Base-by-base conservation (phyloP, 2,797 vertebrate genomes). In the Telmatherina bonti region DNA sequence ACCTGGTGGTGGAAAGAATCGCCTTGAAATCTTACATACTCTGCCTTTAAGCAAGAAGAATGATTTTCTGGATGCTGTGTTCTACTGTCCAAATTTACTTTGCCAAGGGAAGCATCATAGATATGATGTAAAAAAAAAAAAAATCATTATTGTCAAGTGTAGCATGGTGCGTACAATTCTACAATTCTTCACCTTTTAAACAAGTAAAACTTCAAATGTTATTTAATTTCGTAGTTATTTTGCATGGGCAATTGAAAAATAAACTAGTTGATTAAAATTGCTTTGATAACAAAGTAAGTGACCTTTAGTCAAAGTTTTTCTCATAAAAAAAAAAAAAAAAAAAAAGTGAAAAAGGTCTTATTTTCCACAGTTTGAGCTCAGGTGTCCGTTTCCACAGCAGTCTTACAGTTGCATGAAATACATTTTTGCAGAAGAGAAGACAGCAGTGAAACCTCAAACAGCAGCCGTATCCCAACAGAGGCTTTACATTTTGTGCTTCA, bases 381-480 rank as follows among this genome's bases (percentile, higher is more conserved):
- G 54, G 71, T 76, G 67, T 81, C 58, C 36, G 3, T 56, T 74
- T 80, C 70, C 70, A 70, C 38, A 43, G 75, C 67, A 53, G 43
- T 73, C 62, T 78, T 49, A 38, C 43, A 61, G 67, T 35, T 3
- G 15, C 54, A 31, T 49, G 41, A 85, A 82, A 80, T 55, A 65
- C 68, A 58, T 43, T 79, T 82, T 79, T 71, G 81, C 47, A 41
- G 58, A 65, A 62, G 24, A 75, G 51, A 53, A 65, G 63, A 64
- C 53, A 76, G 33, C 54, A 38, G 61, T 36, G 31, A 75, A 85
- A 72, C 69, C 72, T 85, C 69, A 81, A 83, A 81, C 63, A 61
- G 67, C 26, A 59, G 26, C 68, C 66, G 61, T 57, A 54, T 82
- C 84, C 71, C 65, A 0, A 66, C 55, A 69, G 82, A 84, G 67